Conservation (phyloP, 2,113 vertebrate species). For the Eublepharis macularius region DNA sequence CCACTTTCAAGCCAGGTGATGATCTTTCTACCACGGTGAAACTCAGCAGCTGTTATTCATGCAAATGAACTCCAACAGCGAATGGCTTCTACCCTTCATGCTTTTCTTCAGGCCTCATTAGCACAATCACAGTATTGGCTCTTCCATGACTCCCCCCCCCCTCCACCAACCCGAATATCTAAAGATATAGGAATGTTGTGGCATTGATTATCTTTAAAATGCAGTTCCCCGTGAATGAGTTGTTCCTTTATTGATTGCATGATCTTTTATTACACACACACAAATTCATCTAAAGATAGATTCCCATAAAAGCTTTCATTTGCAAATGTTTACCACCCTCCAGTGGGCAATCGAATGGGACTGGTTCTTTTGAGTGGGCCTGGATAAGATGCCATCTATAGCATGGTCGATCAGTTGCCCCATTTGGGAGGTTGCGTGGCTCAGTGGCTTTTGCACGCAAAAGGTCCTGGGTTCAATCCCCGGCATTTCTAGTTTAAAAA, state of each 20-base stretch:
- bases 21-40: conserved; percentile 30
- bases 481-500: no score
- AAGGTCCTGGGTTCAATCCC: no score
- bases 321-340: no score
- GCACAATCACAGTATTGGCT: conserved; percentile 10
- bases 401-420: no score
- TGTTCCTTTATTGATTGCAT: not conserved
- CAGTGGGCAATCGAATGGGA: no score
- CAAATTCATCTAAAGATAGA: no score
- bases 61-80: conserved; percentile 55
- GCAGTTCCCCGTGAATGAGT: not conserved
- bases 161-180: conserved; percentile 54
- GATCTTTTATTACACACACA: no score
- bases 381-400: no score
- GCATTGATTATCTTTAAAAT: conserved; percentile 36
- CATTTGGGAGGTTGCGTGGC: no score
- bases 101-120: conserved; percentile 42
- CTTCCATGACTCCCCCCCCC: conserved; percentile 45
- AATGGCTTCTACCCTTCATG: conserved; percentile 27
- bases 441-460: no score
- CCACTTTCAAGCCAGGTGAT: conserved; percentile 54
- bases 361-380: no score
- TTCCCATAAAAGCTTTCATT: no score
- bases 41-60: conserved; percentile 60
- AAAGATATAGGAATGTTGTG: conserved; percentile 29